Conservation (phyloP, 1,140 invertebrate genomes). For the Aphis gossypii region DNA sequence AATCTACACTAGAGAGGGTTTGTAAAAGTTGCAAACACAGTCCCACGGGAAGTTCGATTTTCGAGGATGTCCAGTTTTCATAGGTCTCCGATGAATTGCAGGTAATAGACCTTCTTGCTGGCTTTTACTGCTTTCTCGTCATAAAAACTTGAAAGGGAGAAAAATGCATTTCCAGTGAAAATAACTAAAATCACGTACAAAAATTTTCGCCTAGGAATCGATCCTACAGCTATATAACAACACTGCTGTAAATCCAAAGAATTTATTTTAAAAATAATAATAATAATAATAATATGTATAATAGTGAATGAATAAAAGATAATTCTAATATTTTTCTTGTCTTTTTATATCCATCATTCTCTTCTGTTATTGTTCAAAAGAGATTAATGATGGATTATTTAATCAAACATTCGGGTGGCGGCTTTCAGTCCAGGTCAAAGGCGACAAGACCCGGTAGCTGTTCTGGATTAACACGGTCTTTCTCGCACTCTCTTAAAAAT, state of each 20-base stretch:
- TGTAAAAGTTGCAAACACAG: conserved; percentile 8
- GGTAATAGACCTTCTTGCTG: conserved; percentile 42
- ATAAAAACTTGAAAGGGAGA: conserved; percentile 46
- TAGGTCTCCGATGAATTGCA: conserved; percentile 56
- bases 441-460: conserved; percentile 52
- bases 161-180: conserved; percentile 25
- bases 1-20: background rate
- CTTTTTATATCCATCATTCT: background rate
- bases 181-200: conserved; percentile 25
- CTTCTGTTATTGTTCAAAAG: conserved; percentile 17
- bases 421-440: conserved; percentile 49
- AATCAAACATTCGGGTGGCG: conserved; percentile 48
- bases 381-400: conserved; percentile 56
- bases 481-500: conserved; percentile 25
- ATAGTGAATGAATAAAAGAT: background rate
- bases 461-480: conserved; percentile 53
- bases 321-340: conserved; percentile 23
- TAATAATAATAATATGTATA: conserved; percentile 29
- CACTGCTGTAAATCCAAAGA: background rate
- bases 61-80: conserved; percentile 55
- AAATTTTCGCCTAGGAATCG: background rate
- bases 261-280: conserved; percentile 35
- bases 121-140: conserved; percentile 54
- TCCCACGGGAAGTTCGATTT: conserved; percentile 54
- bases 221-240: background rate